These are phyloP conservation scores for Urophycis tenuis DNA, from an alignment of 2,797 vertebrate genomes.

Conservation along the genomic window DNA sequence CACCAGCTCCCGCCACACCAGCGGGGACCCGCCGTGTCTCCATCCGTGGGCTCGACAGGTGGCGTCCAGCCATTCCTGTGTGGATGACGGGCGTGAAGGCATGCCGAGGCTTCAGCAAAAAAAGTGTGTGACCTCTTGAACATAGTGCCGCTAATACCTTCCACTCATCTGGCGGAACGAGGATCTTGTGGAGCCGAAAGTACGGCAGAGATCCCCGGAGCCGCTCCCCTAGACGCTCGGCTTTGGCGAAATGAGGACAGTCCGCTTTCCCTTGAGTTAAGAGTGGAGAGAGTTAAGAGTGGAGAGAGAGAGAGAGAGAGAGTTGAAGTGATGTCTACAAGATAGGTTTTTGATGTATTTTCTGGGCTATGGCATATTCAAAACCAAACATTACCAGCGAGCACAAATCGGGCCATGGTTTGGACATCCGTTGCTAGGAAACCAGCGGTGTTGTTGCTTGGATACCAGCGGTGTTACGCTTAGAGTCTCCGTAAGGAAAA, in stretches of 20 bases:
- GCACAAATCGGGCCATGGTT: slow-evolving; percentile 81
- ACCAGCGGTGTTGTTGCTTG: slow-evolving; percentile 55
- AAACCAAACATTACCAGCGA: slow-evolving; percentile 74
- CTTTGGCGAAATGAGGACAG: slow-evolving; percentile 84
- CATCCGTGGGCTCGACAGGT: slow-evolving; percentile 77
- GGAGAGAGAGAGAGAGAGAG: too few species aligned
- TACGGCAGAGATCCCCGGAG: slow-evolving; percentile 77
- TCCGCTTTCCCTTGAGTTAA: slow-evolving; percentile 73
- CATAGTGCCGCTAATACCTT: too few species aligned
- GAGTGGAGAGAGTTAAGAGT: too few species aligned
- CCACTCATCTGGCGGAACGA: slow-evolving; percentile 79
- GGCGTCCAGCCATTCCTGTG: slow-evolving; percentile 77
- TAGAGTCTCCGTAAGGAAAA: background rate
- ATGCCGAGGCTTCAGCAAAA: background rate
- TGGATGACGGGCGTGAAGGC: background rate
- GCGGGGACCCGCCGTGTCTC: slow-evolving; percentile 76
- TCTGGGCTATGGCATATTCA: background rate
- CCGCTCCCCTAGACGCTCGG: slow-evolving; percentile 81
- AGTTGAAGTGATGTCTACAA: background rate
- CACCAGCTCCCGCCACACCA: slow-evolving; percentile 92
- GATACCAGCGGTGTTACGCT: slow-evolving; percentile 39
- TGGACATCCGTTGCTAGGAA: slow-evolving; percentile 54
- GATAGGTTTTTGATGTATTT: background rate
- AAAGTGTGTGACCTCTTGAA: background rate
- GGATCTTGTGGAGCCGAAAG: slow-evolving; percentile 82